phyloP scores from a whole-genome alignment of 1,140 invertebrate species.

The Pinna nobilis region DNA sequence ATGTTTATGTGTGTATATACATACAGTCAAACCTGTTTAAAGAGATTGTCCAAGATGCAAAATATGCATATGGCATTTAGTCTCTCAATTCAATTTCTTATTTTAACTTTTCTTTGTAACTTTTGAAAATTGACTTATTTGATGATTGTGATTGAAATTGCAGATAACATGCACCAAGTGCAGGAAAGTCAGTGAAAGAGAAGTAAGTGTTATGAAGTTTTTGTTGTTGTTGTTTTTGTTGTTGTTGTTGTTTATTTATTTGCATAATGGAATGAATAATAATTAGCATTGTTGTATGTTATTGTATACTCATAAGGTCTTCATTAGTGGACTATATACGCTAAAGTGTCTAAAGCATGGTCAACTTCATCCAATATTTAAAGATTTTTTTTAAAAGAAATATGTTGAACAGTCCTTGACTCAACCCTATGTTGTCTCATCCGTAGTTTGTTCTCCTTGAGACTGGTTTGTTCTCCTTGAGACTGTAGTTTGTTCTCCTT shows the following conservation, averaged over 20 bases:
- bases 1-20: not conserved
- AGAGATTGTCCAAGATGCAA: not conserved
- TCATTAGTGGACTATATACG: too few relatives aligned
- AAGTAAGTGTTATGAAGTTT: slow-evolving; percentile 52
- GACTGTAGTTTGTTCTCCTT: too few relatives aligned
- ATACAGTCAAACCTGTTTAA: not conserved
- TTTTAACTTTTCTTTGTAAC: too few relatives aligned
- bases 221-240: not conserved
- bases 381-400: too few relatives aligned
- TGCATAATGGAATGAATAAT: slow-evolving; percentile 41
- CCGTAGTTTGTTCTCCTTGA: too few relatives aligned
- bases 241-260: not conserved
- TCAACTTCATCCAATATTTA: too few relatives aligned
- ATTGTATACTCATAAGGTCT: slow-evolving; percentile 70
- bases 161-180: slow-evolving; percentile 68
- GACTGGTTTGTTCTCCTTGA: too few relatives aligned
- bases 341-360: too few relatives aligned
- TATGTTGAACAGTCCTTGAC: too few relatives aligned
- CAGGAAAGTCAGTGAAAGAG: slow-evolving; percentile 67
- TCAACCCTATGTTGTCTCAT: too few relatives aligned
- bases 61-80: not conserved
- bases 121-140: too few relatives aligned
- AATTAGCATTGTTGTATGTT: slow-evolving; percentile 71
- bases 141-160: slow-evolving; percentile 34
- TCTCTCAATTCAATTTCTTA: not conserved